These are phyloP conservation scores for Apus apus DNA, from an alignment of 2,113 vertebrate genomes.

Conservation along the genomic window DNA sequence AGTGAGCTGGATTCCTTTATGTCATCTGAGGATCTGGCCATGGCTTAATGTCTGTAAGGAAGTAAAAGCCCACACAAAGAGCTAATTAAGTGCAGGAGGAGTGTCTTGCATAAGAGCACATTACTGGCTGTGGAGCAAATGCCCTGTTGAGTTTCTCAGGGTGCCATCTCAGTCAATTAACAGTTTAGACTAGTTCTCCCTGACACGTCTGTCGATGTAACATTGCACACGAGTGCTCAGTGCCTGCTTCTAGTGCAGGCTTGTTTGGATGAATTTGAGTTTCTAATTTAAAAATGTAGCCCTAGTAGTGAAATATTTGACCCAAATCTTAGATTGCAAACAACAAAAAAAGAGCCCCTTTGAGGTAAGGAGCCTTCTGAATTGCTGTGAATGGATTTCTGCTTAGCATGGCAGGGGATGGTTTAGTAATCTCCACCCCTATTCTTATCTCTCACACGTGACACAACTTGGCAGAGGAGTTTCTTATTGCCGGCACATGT, in stretches of 20 bases:
- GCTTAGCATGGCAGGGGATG: not conserved
- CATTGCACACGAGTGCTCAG: not conserved
- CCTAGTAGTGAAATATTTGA: not conserved
- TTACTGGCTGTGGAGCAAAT: not conserved
- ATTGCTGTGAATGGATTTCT: not conserved
- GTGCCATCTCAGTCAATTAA: not conserved
- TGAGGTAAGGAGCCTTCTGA: not conserved
- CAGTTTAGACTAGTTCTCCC: not conserved
- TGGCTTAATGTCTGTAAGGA: not conserved
- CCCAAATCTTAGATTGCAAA: not conserved
- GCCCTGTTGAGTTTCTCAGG: not conserved
- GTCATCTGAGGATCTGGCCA: not conserved
- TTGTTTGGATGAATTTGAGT: not conserved
- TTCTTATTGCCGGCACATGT: not conserved
- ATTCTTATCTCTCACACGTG: not conserved
- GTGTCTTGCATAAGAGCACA: not conserved
- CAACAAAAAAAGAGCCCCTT: not conserved
- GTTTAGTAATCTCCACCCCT: not conserved
- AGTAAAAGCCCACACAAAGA: conserved; percentile 28
- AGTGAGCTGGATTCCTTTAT: not conserved
- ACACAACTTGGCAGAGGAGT: not conserved
- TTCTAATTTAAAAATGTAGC: not conserved
- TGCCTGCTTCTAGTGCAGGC: not conserved
- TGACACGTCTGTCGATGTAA: not conserved
- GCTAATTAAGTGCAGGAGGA: conserved; percentile 26